Evolutionary conservation across 2,797 vertebrate species (phyloP), one percentile per base, ranked within the genome.

Genomic region (Gadopsis bispinosus): DNA sequence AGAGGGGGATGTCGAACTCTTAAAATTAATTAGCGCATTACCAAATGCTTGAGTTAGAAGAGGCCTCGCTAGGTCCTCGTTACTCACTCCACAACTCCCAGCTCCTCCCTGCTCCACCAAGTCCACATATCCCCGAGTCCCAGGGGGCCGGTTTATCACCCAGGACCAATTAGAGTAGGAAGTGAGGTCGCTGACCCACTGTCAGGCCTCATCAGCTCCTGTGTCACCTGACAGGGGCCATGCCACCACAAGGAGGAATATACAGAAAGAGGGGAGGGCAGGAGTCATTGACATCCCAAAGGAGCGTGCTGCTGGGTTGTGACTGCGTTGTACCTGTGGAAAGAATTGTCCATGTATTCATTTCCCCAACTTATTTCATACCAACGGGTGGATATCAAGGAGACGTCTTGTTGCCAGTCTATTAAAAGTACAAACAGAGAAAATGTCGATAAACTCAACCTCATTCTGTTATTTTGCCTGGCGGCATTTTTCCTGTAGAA

Each of bases 1-100:
- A 83, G 75, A 66, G 84, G 84, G 75, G 86, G 76, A 81, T 87
- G 91, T 90, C 62, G 77, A 90, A 89, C 90, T 90, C 91, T 91
- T 92, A 90, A 93, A 94, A 94, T 94, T 92, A 94, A 94, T 95
- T 94, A 92, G 91, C 85, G 73, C 83, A 90, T 93, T 93, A 92
- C 89, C 86, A 75, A 93, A 91, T 77, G 88, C 90, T 89, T 26
- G 69, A 87, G 84, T 72, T 80, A 80, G 85, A 80, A 69, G 81
- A 88, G 87, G 72, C 83, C 90, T 89, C 71, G 54, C 54, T 56
- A 72, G 78, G 63, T 80, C 85, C 81, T 69, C 3, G 48, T 54
- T 75, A 61, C 69, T 80, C 67, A 26, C 79, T 71, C 74, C 69
- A 35, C 76, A 50, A 62, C 85, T 80, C 64, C 74, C 75, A n/a